Evolutionary conservation across 2,113 vertebrate genomes (phyloP).

Genomic region (Tautogolabrus adspersus): DNA sequence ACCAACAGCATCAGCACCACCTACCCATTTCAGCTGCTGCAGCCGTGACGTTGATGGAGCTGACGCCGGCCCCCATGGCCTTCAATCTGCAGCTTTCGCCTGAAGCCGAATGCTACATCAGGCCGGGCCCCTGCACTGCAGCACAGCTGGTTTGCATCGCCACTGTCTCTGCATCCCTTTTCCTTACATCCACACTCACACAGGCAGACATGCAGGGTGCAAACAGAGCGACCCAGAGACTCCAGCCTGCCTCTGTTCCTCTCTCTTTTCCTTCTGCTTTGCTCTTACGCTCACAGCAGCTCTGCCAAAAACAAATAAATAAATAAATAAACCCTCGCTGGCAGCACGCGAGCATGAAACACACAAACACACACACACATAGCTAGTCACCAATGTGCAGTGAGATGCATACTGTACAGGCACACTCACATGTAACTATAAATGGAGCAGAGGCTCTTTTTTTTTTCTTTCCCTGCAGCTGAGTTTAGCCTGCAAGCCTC

Average conservation of each 20-base stretch:
- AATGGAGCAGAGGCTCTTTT: constrained; percentile 77
- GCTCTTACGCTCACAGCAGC: constrained; percentile 18
- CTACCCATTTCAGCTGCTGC: constrained; percentile 59
- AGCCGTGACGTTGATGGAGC: constrained; percentile 38
- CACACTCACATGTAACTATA: constrained; percentile 74
- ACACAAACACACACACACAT: constrained; percentile 26
- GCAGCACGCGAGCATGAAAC: constrained; percentile 17
- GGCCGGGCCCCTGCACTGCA: constrained; percentile 45
- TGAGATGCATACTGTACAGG: constrained; percentile 9
- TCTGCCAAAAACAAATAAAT: constrained; percentile 40
- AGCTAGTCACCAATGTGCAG: constrained; percentile 26
- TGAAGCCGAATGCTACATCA: constrained; percentile 40
- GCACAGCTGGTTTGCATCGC: constrained; percentile 30
- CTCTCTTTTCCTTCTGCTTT: constrained; percentile 33
- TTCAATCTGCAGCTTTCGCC: constrained; percentile 46
- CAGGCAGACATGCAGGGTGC: neutral
- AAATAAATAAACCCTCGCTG: constrained; percentile 22
- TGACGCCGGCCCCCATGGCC: constrained; percentile 55
- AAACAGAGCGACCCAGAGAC: constrained; percentile 10
- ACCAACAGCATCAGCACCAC: constrained; percentile 11
- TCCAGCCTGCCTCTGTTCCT: constrained; percentile 24
- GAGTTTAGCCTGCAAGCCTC: constrained; percentile 77
- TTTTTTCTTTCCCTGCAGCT: constrained; percentile 71
- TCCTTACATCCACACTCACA: constrained; percentile 22
- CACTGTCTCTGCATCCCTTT: constrained; percentile 27